Percentiles rank a stretch among this genome's conserved stretches.
Evolutionary conservation across 2,113 vertebrate species (phyloP).

Genomic region (Charina bottae): DNA sequence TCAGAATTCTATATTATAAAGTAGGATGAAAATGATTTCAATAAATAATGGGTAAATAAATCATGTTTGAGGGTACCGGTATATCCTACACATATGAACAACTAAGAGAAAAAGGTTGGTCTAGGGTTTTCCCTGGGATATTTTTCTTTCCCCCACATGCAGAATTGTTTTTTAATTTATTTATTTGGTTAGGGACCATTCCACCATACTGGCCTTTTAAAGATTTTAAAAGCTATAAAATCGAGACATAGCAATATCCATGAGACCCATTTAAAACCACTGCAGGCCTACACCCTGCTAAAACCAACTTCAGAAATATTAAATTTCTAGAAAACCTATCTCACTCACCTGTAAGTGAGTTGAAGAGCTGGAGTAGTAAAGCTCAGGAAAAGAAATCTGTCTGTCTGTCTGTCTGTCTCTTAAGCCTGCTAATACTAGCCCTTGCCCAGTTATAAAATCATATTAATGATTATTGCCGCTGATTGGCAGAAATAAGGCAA

Average conservation of each 20-base stretch:
- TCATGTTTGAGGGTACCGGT: not conserved
- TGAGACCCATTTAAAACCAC: not conserved
- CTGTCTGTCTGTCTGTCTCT: not conserved
- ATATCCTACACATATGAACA: not conserved
- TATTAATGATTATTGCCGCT: not conserved
- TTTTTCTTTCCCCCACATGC: not conserved
- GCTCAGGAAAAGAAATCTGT: not conserved
- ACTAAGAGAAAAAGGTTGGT: not conserved
- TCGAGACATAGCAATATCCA: not conserved
- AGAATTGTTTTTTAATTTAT: not conserved
- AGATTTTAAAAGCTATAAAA: not conserved
- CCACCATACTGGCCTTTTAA: not conserved
- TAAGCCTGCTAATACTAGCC: not conserved
- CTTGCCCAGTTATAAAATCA: not conserved
- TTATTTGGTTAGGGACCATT: not conserved
- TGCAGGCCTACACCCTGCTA: not conserved
- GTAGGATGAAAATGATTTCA: not conserved
- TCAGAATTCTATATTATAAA: not conserved
- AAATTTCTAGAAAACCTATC: not conserved
- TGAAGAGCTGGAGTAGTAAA: not conserved
- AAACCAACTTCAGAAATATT: not conserved
- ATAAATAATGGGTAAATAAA: not conserved
- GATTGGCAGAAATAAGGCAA: not conserved
- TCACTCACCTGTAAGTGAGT: not conserved
- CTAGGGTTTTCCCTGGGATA: not conserved